Percentiles rank a stretch among this genome's conserved stretches.
Evolutionary conservation across 2,797 vertebrate species (phyloP).

Genomic region (Anguilla marmorata): DNA sequence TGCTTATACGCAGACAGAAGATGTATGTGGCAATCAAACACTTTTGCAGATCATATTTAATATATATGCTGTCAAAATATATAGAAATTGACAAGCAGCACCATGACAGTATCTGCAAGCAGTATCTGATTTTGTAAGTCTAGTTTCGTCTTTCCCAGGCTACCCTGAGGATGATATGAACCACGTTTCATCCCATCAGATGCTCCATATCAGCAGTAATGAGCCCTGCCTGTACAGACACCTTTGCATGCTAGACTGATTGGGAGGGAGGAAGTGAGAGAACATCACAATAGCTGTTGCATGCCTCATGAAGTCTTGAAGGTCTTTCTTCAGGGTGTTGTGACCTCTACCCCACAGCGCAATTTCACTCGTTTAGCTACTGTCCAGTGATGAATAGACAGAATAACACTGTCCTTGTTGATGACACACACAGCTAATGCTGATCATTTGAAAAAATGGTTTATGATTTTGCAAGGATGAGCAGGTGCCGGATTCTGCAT

Average conservation of each 20-base stretch:
- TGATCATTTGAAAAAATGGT: conserved; percentile 31
- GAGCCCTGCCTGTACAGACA: conserved; percentile 13
- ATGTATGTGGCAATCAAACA: neutral
- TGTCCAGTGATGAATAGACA: conserved; percentile 31
- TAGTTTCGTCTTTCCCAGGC: neutral
- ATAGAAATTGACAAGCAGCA: conserved; percentile 19
- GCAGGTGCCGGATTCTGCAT: neutral
- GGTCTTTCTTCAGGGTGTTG: conserved; percentile 20
- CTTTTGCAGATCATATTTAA: neutral
- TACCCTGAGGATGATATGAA: conserved; percentile 18
- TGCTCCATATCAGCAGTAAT: conserved; percentile 33
- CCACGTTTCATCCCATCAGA: conserved; percentile 22
- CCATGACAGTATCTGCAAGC: neutral
- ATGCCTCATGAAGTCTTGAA: conserved; percentile 30
- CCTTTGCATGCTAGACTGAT: neutral
- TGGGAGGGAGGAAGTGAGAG: neutral
- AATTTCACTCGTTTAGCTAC: conserved; percentile 13
- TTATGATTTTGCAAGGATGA: conserved; percentile 25
- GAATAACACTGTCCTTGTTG: conserved; percentile 33
- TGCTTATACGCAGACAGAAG: neutral
- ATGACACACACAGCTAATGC: conserved; percentile 38
- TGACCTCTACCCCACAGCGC: conserved; percentile 32
- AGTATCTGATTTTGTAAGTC: neutral
- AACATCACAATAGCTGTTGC: neutral
- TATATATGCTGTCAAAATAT: neutral